Base-by-base conservation (phyloP, 2,113 vertebrate genomes). In the Hypocryptadius cinnamomeus region DNA sequence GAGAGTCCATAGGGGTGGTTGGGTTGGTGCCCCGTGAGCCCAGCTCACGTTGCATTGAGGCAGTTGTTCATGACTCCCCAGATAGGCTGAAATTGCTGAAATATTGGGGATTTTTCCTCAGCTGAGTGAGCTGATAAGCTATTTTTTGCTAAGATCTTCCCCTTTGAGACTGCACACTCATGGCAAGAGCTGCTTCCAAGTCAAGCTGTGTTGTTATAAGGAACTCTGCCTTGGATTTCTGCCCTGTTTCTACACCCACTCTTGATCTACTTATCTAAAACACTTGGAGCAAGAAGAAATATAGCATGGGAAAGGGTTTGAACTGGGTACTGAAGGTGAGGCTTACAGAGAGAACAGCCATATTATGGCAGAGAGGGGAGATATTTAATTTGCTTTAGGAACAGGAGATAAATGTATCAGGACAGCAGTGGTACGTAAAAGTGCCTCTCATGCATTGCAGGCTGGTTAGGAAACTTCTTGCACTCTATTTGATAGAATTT, bases 161-260 rank as follows among this genome's bases (percentile, higher is more conserved):
- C 95, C 94, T 93, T 20, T 71, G 95, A 93, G 94, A 96, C 90
- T 61, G 57, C 82, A 86, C 25, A 28, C n/a, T 95, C 92, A 90
- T 84, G 79, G 91, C 73, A 77, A 78, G 91, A 91, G 76, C 85
- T 74, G 85, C 79, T 94, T 96, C 94, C 92, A 93, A 95, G 90
- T 68, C 15, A 22, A 88, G 70, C 56, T 90, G 40, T 57, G 76
- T 70, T 68, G 69, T 92, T 85, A 27, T 1, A 81, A 94, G 79
- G 69, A 96, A 86, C 79, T 96, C 85, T 90, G 87, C 69, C 76
- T 95, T 94, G 95, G 92, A 80, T 51, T 91, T 78, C 64, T 95
- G 90, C 95, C 96, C 76, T 83, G 31, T 57, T 91, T 88, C 90
- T 90, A 96, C 94, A 95, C 93, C 92, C 95, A 92, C 79, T 94